Evolutionary conservation across 2,113 vertebrate genomes (phyloP).

Genomic region (Heterocephalus glaber): DNA sequence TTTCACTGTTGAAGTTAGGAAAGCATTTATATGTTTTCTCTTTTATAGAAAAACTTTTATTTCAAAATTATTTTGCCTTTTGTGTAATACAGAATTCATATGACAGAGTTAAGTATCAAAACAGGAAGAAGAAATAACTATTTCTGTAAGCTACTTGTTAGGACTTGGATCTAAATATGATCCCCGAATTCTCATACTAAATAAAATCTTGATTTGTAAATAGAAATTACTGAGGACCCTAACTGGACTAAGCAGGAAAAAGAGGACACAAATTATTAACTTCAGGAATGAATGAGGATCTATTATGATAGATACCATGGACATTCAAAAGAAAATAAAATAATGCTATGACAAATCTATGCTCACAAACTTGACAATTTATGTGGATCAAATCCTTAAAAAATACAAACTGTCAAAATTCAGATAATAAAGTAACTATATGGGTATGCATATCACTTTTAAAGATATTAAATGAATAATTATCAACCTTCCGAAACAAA

Average conservation of each 20-base stretch:
- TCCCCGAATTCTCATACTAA: neutral
- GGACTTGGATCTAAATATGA: neutral
- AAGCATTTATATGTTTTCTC: too few relatives aligned
- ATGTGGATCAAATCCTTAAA: neutral
- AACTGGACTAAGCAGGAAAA: neutral
- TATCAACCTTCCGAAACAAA: neutral
- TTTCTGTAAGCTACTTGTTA: neutral
- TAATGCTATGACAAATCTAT: neutral
- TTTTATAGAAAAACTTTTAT: neutral
- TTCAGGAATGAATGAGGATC: neutral
- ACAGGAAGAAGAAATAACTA: neutral
- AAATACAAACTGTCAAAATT: neutral
- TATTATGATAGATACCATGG: neutral
- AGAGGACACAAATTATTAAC: neutral
- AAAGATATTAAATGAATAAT: neutral
- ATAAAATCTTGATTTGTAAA: neutral
- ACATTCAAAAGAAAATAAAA: neutral
- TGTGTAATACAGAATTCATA: neutral
- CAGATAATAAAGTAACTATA: neutral
- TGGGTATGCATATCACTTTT: neutral
- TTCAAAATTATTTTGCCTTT: neutral
- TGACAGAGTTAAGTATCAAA: neutral
- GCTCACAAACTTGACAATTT: neutral
- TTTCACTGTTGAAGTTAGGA: too few relatives aligned
- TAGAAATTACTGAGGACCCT: neutral